Conservation (phyloP, 2,888 invertebrate species). For the Hetaerina titia region DNA sequence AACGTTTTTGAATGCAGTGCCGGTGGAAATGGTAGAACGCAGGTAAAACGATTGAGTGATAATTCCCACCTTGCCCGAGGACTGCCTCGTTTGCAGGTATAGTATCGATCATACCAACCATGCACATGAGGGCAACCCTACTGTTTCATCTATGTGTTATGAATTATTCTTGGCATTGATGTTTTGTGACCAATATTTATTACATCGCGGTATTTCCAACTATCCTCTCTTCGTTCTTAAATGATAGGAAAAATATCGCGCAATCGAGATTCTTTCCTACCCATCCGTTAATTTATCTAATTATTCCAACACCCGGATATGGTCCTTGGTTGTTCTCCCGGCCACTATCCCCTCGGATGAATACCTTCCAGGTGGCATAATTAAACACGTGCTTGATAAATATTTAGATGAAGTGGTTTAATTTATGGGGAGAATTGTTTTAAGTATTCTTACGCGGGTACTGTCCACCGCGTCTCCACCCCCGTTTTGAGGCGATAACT, state of each 20-base stretch:
- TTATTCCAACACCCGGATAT: conserved; percentile 19
- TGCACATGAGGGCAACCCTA: background rate
- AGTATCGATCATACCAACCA: background rate
- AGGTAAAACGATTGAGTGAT: background rate
- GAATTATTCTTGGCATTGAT: background rate
- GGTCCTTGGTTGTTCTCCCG: conserved; percentile 1
- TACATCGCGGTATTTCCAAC: background rate
- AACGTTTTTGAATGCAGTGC: too few relatives aligned
- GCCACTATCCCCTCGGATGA: background rate
- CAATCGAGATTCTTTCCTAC: conserved; percentile 20
- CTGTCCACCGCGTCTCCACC: conserved; percentile 16
- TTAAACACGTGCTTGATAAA: conserved; percentile 42
- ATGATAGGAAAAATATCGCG: background rate
- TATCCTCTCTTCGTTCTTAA: background rate
- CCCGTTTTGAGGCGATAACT: conserved; percentile 64
- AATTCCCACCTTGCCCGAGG: background rate
- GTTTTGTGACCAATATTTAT: background rate
- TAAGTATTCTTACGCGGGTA: conserved; percentile 51
- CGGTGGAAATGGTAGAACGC: background rate
- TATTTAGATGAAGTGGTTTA: conserved; percentile 29
- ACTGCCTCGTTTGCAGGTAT: background rate
- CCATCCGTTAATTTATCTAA: conserved; percentile 38
- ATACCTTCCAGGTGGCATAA: conserved; percentile 16
- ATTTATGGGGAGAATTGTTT: conserved; percentile 58
- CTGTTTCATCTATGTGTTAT: background rate